Percentiles rank a stretch among this genome's conserved stretches.
phyloP scores from a whole-genome alignment of 2,113 vertebrate species.

The Spilogale gracilis region DNA sequence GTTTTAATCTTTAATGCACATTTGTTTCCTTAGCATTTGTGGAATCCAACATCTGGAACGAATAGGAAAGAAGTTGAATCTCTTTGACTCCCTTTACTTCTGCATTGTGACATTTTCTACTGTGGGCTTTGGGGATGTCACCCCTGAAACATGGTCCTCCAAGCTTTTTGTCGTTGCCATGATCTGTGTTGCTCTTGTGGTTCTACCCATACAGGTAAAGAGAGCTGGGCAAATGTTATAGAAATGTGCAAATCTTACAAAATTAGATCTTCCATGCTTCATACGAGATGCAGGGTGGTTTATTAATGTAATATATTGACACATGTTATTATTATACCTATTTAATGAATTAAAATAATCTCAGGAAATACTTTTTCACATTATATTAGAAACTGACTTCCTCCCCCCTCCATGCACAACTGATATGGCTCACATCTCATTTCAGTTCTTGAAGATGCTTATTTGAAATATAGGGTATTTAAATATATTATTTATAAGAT shows the following conservation, averaged over 20 bases:
- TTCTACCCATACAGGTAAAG: constrained; percentile 93
- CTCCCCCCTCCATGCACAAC: neutral
- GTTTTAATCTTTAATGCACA: constrained; percentile 72
- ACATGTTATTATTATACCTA: neutral
- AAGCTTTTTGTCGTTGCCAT: constrained; percentile 94
- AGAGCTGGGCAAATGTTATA: constrained; percentile 9
- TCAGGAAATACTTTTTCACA: neutral
- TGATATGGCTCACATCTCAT: neutral
- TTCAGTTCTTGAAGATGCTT: neutral
- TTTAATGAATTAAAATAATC: neutral
- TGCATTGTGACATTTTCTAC: constrained; percentile 95
- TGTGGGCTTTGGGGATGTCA: constrained; percentile 94
- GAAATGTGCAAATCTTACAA: neutral
- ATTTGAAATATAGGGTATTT: neutral
- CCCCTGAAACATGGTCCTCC: constrained; percentile 93
- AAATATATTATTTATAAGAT: neutral
- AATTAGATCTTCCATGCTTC: neutral
- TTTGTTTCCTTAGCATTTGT: constrained; percentile 90
- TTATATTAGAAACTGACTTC: neutral
- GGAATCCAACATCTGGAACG: constrained; percentile 94
- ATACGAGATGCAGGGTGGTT: neutral
- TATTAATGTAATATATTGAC: neutral
- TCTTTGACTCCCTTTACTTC: constrained; percentile 94
- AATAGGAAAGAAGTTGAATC: constrained; percentile 91
- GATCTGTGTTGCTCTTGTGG: constrained; percentile 94